Percentiles rank a stretch among this genome's conserved stretches.
phyloP scores from a whole-genome alignment of 1,140 invertebrate species.

The Bombus soroeensis region DNA sequence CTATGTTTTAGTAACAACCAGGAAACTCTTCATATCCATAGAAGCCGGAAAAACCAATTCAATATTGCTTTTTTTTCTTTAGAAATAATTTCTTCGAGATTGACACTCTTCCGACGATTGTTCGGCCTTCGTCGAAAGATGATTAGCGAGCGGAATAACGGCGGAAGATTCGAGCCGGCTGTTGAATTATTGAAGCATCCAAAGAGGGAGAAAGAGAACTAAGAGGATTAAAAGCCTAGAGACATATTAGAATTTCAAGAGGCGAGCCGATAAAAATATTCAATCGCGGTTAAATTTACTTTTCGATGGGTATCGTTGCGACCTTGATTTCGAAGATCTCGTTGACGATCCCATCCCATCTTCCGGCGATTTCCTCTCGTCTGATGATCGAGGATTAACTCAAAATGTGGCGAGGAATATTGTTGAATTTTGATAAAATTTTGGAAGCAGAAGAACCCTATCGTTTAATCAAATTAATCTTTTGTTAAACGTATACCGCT shows the following conservation, averaged over 20 bases:
- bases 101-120: background rate
- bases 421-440: background rate
- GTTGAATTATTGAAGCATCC: slow-evolving; percentile 40
- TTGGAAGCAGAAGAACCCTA: background rate
- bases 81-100: background rate
- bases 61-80: too few species aligned
- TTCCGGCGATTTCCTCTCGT: slow-evolving; percentile 2
- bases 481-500: too few species aligned
- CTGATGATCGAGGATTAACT: slow-evolving; percentile 6
- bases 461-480: background rate
- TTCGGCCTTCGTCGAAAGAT: background rate
- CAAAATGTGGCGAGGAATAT: background rate
- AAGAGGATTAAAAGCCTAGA: slow-evolving; percentile 35
- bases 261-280: slow-evolving; percentile 24
- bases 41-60: too few species aligned
- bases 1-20: too few species aligned
- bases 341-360: background rate
- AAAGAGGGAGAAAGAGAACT: too few species aligned
- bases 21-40: too few species aligned
- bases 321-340: slow-evolving; percentile 45
- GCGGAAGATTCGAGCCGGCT: background rate
- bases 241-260: slow-evolving; percentile 49
- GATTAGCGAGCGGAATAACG: slow-evolving; percentile 15
- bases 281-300: slow-evolving; percentile 35
- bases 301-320: slow-evolving; percentile 29